A percentile compares a stretch with the other conserved stretches of the same genome.
phyloP scores from a whole-genome alignment of 1,140 invertebrate species.

The Diprion similis region DNA sequence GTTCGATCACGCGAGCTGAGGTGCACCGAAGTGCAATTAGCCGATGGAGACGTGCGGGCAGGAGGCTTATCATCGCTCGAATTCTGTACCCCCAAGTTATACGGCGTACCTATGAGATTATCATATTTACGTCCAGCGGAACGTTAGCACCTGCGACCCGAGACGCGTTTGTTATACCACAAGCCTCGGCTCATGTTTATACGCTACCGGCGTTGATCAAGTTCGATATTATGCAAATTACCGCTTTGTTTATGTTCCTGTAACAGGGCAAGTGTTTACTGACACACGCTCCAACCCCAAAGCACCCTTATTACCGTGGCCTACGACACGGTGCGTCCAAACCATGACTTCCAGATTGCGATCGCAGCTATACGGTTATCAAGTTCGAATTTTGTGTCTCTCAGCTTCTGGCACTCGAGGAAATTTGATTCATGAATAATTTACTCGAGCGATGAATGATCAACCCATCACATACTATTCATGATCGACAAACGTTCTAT shows the following conservation, averaged over 20 bases:
- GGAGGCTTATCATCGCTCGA: background rate
- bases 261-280: too few relatives aligned
- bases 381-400: too few relatives aligned
- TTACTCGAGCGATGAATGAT: too few relatives aligned
- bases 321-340: too few relatives aligned
- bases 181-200: background rate
- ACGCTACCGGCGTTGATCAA: background rate
- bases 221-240: conserved; percentile 2
- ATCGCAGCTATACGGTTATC: too few relatives aligned
- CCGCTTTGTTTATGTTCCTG: background rate
- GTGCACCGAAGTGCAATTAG: background rate
- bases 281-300: too few relatives aligned
- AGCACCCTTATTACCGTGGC: too few relatives aligned
- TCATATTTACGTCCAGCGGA: background rate
- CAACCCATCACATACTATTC: too few relatives aligned
- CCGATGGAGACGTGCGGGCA: background rate
- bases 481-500: too few relatives aligned
- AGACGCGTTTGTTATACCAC: background rate
- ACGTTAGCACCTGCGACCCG: background rate
- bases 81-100: background rate
- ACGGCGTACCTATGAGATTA: background rate
- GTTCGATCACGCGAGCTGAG: background rate
- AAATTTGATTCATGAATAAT: too few relatives aligned
- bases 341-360: too few relatives aligned
- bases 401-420: too few relatives aligned